Conservation (phyloP, 2,113 vertebrate species). For the Melanerpes aurifrons region DNA sequence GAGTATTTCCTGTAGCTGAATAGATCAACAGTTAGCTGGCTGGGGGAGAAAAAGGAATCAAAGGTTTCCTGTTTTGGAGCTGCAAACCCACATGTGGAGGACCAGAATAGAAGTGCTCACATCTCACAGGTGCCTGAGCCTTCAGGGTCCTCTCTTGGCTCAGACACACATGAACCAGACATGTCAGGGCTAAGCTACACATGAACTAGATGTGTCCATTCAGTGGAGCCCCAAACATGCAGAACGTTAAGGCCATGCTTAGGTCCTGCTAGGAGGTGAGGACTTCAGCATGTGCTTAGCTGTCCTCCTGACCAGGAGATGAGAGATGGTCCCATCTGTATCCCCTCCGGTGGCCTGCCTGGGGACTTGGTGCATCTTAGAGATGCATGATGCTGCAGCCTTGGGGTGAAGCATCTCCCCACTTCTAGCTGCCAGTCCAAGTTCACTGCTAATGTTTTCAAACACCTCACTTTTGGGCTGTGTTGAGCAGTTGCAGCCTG, state of each 20-base stretch:
- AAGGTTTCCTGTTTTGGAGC: conserved; percentile 41
- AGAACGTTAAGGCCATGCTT: neutral
- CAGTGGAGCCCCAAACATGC: neutral
- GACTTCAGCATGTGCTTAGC: neutral
- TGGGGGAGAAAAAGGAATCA: neutral
- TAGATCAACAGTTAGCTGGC: neutral
- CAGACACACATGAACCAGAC: neutral
- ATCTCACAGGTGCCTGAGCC: neutral
- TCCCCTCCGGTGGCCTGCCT: neutral
- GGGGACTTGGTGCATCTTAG: neutral
- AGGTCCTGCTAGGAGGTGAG: neutral
- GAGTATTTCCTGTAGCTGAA: conserved; percentile 17
- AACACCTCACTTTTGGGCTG: neutral
- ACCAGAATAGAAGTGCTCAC: neutral
- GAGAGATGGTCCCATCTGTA: neutral
- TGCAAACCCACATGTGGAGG: neutral
- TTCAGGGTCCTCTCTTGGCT: neutral
- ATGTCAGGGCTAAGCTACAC: neutral
- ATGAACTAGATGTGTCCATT: neutral
- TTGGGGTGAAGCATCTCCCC: neutral
- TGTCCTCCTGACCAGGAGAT: neutral
- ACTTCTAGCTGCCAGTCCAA: neutral
- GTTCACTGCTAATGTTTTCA: neutral
- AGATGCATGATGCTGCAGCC: neutral
- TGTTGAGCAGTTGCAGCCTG: accelerated